Base-by-base conservation (phyloP, 2,797 vertebrate genomes). In the Siniperca undulata region DNA sequence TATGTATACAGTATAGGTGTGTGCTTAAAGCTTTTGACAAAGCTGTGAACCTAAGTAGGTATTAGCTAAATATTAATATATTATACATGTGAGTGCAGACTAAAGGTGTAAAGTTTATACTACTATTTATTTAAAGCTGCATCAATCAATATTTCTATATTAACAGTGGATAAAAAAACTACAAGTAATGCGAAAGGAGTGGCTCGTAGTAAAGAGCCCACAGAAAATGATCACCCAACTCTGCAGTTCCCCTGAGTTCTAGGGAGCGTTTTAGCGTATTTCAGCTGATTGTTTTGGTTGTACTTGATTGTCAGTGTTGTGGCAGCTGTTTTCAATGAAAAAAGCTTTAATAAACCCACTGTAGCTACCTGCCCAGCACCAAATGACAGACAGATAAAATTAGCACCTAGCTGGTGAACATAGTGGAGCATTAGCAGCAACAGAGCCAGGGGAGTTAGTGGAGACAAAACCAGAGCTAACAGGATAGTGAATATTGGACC, bases 31-130 rank as follows among this genome's bases (percentile, higher is more conserved):
- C 24, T 30, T 61, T 60, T 52, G 67, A 55, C 52, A 59, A 1
- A 48, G 53, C 67, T 13, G 27, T 78, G 50, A 80, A 38, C 48
- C 40, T 22, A 30, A 53, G 17, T 53, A 64, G n/a, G 24, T 58
- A 20, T 9, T 14, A 46, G 42, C 52, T 61, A 44, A 40, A 4
- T 62, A 1, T 61, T 13, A 53, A 46, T 58, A 46, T 17, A 53
- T 40, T 0, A 10, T 34, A 56, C 61, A 48, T 38, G 22, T 80
- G 46, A 4, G 22, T 58, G 50, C 68, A 76, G 40, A 16, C 40
- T 19, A 1, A 5, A 61, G 22, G 69, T 61, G 50, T 70, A 80
- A 62, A 61, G 67, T 73, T 90, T 79, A 76, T 71, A 70, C 58
- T 61, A 79, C 27, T 27, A 27, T 27, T 27, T 30, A 30, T 58